Evolutionary conservation across 2,797 vertebrate species (phyloP).

Genomic region (Austrolebias charrua): DNA sequence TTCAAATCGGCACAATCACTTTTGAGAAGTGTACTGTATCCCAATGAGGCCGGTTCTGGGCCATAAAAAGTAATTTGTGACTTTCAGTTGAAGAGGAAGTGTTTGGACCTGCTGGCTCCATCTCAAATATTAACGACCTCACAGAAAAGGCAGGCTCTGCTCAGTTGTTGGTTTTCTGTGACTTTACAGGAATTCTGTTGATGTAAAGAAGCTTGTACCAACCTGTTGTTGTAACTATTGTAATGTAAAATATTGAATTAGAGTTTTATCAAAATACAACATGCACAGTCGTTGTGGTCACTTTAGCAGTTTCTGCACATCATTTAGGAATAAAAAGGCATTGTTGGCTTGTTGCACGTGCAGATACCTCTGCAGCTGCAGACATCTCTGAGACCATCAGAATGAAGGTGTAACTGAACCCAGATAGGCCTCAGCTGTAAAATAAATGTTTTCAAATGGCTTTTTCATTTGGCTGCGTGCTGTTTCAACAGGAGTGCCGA

Average conservation of each 20-base stretch:
- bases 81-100: too few species aligned
- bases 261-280: not conserved
- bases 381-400: conserved; percentile 16
- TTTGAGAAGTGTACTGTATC: too few species aligned
- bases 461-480: not conserved
- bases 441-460: conserved; percentile 14
- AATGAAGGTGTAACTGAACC: conserved; percentile 40
- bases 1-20: not conserved
- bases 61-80: too few species aligned
- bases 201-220: too few species aligned
- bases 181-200: too few species aligned
- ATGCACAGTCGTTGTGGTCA: not conserved
- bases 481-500: conserved; percentile 82
- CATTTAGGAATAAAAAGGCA: not conserved
- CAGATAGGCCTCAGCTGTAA: conserved; percentile 39
- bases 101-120: not conserved
- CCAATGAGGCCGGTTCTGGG: too few species aligned
- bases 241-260: too few species aligned
- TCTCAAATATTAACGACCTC: conserved; percentile 15
- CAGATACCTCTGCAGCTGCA: conserved; percentile 28
- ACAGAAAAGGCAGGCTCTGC: conserved; percentile 7
- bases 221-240: too few species aligned
- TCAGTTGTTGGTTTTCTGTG: not conserved
- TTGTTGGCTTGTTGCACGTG: conserved; percentile 31
- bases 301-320: conserved; percentile 6